These are phyloP conservation scores for Pluvialis apricaria DNA, from an alignment of 2,113 vertebrate species.

Conservation along the genomic window DNA sequence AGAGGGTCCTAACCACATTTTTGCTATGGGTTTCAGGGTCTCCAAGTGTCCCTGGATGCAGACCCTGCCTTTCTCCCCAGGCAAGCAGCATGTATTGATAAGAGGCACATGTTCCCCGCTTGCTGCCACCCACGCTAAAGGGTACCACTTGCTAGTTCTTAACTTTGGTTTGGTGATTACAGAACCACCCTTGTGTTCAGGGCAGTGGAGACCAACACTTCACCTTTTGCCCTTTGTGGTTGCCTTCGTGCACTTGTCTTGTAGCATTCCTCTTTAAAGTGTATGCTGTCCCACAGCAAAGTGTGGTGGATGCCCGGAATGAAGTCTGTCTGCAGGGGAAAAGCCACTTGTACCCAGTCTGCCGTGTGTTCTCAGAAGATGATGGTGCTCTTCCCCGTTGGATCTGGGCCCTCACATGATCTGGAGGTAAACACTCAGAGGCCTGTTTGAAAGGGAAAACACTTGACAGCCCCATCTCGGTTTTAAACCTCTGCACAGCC, in stretches of 20 bases:
- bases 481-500: neutral
- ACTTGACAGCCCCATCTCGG: neutral
- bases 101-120: fast-evolving
- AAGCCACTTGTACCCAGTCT: neutral
- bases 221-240: neutral
- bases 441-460: neutral
- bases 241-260: neutral
- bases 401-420: neutral
- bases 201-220: neutral
- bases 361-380: neutral
- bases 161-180: neutral
- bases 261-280: neutral
- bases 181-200: neutral
- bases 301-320: fast-evolving
- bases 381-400: neutral
- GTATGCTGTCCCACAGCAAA: neutral
- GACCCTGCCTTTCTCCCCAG: neutral
- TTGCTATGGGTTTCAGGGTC: neutral
- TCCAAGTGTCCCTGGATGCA: neutral
- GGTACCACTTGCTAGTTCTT: neutral
- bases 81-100: neutral
- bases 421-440: neutral
- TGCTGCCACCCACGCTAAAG: neutral
- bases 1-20: neutral
- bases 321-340: neutral